phyloP scores from a whole-genome alignment of 1,140 invertebrate genomes.

The Eurosta solidaginis region DNA sequence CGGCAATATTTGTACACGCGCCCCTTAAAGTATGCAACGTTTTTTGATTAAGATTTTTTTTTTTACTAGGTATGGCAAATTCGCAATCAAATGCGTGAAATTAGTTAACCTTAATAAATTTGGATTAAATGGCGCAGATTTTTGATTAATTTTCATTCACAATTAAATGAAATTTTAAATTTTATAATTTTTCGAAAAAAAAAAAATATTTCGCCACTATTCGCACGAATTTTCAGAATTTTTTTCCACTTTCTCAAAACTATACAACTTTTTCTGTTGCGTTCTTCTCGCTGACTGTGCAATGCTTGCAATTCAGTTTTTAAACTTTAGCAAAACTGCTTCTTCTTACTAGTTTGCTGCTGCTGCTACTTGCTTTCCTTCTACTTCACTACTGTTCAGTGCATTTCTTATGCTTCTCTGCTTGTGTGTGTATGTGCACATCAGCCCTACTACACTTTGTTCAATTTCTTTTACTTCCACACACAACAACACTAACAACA shows the following conservation, averaged over 20 bases:
- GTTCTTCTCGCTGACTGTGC: conserved; percentile 23
- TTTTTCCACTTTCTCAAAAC: neutral
- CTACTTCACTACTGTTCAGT: neutral
- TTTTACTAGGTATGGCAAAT: neutral
- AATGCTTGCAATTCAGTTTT: conserved; percentile 9
- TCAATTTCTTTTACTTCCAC: too few relatives aligned
- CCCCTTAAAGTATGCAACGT: conserved; percentile 2
- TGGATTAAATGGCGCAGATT: neutral
- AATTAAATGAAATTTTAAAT: neutral
- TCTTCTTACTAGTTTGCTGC: neutral
- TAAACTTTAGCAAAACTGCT: neutral
- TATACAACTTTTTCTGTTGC: conserved; percentile 14
- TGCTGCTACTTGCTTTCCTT: neutral
- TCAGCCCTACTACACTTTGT: too few relatives aligned
- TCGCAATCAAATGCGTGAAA: neutral
- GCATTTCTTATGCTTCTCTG: too few relatives aligned
- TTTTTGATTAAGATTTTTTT: neutral
- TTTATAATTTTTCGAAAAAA: neutral
- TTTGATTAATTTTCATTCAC: neutral
- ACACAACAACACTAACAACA: neutral
- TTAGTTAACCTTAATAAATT: neutral
- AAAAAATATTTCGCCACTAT: neutral
- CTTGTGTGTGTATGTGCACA: too few relatives aligned
- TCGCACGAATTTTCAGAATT: neutral
- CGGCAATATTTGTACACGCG: neutral